These are phyloP conservation scores for Microtus richardsoni DNA, from an alignment of 2,113 vertebrate genomes.

Conservation along the genomic window DNA sequence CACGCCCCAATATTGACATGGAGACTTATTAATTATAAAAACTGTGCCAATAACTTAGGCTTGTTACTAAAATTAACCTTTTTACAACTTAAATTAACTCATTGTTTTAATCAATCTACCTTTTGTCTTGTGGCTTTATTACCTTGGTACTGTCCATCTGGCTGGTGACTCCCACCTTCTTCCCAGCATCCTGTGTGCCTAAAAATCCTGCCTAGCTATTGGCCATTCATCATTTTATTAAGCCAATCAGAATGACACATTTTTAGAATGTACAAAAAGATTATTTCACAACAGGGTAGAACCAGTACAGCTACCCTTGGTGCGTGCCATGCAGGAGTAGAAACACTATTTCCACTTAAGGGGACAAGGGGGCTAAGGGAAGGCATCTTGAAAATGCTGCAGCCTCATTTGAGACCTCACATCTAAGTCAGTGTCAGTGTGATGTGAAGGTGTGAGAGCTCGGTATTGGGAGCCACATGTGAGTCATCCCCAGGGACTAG, in stretches of 20 bases:
- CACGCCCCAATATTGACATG: not conserved
- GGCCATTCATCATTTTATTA: not conserved
- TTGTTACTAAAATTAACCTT: not conserved
- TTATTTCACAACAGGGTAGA: not conserved
- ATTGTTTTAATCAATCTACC: not conserved
- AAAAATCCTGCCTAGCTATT: not conserved
- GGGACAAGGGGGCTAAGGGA: not conserved
- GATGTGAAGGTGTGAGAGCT: not conserved
- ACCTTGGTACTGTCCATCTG: not conserved
- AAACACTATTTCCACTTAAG: not conserved
- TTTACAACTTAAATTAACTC: not conserved
- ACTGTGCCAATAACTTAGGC: not conserved
- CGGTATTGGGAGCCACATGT: too few species aligned
- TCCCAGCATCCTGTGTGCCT: not conserved
- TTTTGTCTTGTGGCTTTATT: not conserved
- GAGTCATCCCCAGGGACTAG: not conserved
- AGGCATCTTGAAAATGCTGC: not conserved
- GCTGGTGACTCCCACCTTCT: not conserved
- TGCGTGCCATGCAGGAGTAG: too few species aligned
- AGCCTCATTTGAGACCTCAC: not conserved
- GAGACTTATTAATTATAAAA: not conserved
- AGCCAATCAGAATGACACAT: not conserved
- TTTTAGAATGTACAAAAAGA: not conserved
- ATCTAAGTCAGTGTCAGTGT: not conserved
- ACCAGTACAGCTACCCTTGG: fast-evolving